These are phyloP conservation scores for Malacoraja senta DNA, from an alignment of 2,797 vertebrate genomes.

Conservation along the genomic window DNA sequence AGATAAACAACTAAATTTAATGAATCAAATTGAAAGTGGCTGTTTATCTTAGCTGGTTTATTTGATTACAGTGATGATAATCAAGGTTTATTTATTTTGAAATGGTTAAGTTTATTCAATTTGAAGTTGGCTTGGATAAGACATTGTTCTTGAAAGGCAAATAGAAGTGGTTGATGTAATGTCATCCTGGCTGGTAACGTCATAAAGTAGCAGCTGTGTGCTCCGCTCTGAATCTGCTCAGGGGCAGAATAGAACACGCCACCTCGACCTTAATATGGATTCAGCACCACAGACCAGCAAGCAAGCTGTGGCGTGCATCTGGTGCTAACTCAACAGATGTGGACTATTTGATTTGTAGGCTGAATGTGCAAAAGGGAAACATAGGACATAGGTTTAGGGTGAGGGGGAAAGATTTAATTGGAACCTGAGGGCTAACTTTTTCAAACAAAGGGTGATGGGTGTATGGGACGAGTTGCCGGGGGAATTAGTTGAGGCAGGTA, in stretches of 20 bases:
- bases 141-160: not conserved
- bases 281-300: not conserved
- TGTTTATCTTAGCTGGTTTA: conserved; percentile 12
- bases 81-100: conserved; percentile 1
- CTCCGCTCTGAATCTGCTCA: too few relatives aligned
- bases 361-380: not conserved
- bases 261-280: too few relatives aligned
- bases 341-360: not conserved
- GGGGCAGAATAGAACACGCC: too few relatives aligned
- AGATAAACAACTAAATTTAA: not conserved
- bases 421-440: too few relatives aligned
- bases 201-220: too few relatives aligned
- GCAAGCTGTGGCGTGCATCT: not conserved
- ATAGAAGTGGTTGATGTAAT: not conserved
- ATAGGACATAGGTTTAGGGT: not conserved
- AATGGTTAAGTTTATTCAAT: not conserved
- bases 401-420: too few relatives aligned
- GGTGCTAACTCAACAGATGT: not conserved
- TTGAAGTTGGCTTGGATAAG: not conserved
- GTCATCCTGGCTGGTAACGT: too few relatives aligned
- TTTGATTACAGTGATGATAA: conserved; percentile 2
- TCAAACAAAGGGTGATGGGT: too few relatives aligned
- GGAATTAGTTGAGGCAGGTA: too few relatives aligned
- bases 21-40: conserved; percentile 9
- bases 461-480: too few relatives aligned